Evolutionary conservation across 1,140 invertebrate species (phyloP).

Genomic region (Heliconius hermathena): DNA sequence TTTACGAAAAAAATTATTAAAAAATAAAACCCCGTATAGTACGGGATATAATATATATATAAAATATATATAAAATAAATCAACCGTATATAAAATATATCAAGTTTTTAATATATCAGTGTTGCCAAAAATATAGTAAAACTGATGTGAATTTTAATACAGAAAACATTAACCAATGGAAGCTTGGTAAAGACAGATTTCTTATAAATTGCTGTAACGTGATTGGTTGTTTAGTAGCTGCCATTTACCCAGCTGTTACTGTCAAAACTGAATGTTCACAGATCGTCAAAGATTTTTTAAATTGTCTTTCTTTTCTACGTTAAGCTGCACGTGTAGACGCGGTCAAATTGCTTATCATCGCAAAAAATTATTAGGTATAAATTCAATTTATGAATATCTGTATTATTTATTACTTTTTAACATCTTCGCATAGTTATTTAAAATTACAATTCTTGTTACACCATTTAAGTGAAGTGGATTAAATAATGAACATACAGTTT

Average conservation of each 20-base stretch:
- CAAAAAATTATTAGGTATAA: constrained; percentile 60
- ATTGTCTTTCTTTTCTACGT: constrained; percentile 61
- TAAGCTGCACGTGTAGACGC: constrained; percentile 77
- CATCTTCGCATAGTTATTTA: not conserved
- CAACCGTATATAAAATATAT: no score
- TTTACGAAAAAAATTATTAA: no score
- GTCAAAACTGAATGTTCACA: constrained; percentile 34
- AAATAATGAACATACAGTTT: constrained; percentile 27
- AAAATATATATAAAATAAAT: no score
- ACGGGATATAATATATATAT: no score
- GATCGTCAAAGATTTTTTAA: constrained; percentile 32
- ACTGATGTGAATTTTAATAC: not conserved
- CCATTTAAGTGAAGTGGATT: constrained; percentile 21
- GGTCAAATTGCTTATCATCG: constrained; percentile 60
- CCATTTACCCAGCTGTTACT: constrained; percentile 27
- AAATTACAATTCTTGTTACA: not conserved
- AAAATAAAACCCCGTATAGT: no score
- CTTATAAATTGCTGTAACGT: not conserved
- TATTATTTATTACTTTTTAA: constrained; percentile 9
- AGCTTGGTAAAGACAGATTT: not conserved
- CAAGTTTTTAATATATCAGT: not conserved
- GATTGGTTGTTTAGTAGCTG: not conserved
- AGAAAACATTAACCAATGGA: constrained; percentile 14
- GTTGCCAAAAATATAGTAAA: not conserved
- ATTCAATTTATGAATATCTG: constrained; percentile 23